Conservation (phyloP, 2,888 invertebrate species). For the Rhyacophila evoluta region DNA sequence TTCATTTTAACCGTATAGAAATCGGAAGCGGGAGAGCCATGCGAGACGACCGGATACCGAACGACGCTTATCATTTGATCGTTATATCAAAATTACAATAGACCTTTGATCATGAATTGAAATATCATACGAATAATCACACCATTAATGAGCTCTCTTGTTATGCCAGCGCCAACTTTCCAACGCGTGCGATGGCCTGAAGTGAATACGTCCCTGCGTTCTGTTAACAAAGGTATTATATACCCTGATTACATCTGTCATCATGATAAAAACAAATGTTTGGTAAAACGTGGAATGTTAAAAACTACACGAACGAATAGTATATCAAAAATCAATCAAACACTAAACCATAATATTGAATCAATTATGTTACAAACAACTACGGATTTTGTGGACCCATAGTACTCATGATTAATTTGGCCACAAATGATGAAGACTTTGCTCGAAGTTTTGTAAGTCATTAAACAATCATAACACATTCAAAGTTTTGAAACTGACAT, state of each 20-base stretch:
- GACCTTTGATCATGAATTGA: neutral
- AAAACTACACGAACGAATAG: no score
- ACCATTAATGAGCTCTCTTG: neutral
- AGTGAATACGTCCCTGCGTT: neutral
- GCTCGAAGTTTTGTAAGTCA: no score
- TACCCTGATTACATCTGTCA: slow-evolving; percentile 6
- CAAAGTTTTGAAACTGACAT: no score
- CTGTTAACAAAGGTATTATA: neutral
- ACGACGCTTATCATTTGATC: neutral
- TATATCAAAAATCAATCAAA: no score
- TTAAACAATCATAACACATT: no score
- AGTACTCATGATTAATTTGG: no score
- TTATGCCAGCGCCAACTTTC: neutral
- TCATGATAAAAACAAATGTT: no score
- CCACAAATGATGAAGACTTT: no score
- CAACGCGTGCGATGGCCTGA: neutral
- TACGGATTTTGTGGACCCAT: no score
- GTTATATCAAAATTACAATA: neutral
- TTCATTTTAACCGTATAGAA: neutral
- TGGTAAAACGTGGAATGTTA: no score
- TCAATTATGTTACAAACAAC: no score
- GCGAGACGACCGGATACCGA: neutral
- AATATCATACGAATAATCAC: slow-evolving; percentile 5
- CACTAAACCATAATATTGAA: no score
- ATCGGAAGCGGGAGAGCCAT: neutral